Percentiles rank a stretch among this genome's conserved stretches.
phyloP scores from a whole-genome alignment of 2,797 vertebrate species.

The Petrocephalus schoutedeni region DNA sequence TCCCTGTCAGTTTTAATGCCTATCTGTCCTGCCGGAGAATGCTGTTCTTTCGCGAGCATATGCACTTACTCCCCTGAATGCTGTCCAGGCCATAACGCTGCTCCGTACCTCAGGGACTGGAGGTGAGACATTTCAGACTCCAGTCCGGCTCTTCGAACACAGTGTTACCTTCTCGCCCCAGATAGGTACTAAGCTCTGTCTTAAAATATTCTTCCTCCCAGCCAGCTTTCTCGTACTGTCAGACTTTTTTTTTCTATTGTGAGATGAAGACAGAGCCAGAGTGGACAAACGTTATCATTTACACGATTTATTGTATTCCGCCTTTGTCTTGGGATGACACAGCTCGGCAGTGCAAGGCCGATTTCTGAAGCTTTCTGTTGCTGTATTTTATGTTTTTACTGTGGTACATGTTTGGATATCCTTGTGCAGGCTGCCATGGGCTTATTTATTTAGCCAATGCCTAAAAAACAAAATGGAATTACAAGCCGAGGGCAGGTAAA shows the following conservation, averaged over 20 bases:
- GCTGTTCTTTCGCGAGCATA: background rate
- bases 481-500: background rate
- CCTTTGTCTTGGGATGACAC: background rate
- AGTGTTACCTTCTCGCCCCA: background rate
- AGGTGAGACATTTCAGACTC: background rate
- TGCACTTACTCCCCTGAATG: background rate
- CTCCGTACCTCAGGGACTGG: background rate
- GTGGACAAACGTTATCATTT: background rate
- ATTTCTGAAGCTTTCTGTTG: background rate
- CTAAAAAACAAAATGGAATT: background rate
- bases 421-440: background rate
- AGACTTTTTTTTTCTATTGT: background rate
- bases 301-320: background rate
- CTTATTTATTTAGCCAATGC: background rate
- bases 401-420: background rate
- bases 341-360: background rate
- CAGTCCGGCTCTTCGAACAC: background rate
- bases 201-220: background rate
- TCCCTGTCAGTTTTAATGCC: slow-evolving; percentile 7
- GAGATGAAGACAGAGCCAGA: background rate
- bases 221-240: background rate
- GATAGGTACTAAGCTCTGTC: background rate
- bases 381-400: background rate
- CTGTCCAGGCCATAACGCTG: background rate
- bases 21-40: background rate